Conservation (phyloP, 2,888 invertebrate genomes). For the Synanthedon vespiformis region DNA sequence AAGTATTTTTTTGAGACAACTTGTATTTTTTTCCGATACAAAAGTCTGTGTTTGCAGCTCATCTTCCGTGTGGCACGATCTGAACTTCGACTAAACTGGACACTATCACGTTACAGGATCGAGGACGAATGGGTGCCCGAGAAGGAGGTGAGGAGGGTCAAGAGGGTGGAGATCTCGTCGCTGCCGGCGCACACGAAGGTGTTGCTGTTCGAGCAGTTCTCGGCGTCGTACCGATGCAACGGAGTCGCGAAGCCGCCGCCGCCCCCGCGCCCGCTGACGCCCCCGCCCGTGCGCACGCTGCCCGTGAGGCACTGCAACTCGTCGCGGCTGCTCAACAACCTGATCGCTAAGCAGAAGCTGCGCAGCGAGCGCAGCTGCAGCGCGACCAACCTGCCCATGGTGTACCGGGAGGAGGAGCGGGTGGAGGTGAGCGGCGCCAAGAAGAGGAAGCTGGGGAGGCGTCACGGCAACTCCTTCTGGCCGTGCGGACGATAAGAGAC, state of each 20-base stretch:
- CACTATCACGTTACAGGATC: conserved; percentile 69
- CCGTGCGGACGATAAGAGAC: conserved; percentile 52
- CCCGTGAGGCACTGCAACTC: conserved; percentile 42
- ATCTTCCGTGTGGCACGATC: conserved; percentile 42
- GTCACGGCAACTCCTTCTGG: conserved; percentile 55
- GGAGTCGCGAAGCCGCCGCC: conserved; percentile 8
- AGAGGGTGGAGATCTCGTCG: conserved; percentile 69
- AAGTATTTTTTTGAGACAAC: not conserved
- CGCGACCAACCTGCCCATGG: conserved; percentile 23
- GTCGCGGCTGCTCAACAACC: conserved; percentile 37
- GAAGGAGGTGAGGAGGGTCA: conserved; percentile 74
- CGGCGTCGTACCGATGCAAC: conserved; percentile 33
- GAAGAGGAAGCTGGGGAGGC: conserved; percentile 54
- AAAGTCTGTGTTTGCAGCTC: conserved; percentile 51
- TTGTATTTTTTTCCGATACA: not conserved
- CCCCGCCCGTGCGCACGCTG: conserved; percentile 15
- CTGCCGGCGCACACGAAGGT: conserved; percentile 64
- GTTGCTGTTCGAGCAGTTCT: conserved; percentile 63
- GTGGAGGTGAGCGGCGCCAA: conserved; percentile 45
- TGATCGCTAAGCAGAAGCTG: conserved; percentile 32
- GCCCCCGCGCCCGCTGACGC: conserved; percentile 3
- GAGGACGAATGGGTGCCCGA: conserved; percentile 90
- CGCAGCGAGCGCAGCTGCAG: conserved; percentile 20
- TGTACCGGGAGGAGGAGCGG: conserved; percentile 19
- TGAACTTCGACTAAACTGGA: conserved; percentile 8